A percentile compares a stretch with the other conserved stretches of the same genome.
Conservation (phyloP, 2,888 invertebrate genomes). For the Gerris lacustris region DNA sequence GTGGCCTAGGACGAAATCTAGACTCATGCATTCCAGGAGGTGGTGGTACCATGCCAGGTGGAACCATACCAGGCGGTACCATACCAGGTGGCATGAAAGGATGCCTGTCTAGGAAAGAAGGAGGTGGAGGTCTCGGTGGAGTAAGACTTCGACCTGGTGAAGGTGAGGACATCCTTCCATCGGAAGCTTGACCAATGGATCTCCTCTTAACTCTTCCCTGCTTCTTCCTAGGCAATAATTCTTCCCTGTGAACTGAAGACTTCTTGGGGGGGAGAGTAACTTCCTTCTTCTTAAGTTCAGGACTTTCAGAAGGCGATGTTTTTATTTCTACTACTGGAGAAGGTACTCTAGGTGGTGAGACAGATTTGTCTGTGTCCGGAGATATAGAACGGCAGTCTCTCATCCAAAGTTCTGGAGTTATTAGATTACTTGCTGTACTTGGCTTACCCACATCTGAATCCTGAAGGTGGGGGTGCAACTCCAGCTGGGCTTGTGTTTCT, state of each 20-base stretch:
- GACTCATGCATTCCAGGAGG: slow-evolving; percentile 27
- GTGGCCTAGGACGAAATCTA: background rate
- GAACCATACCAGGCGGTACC: slow-evolving; percentile 18
- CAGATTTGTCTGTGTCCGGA: slow-evolving; percentile 30
- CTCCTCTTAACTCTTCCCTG: slow-evolving; percentile 5
- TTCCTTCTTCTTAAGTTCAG: slow-evolving; percentile 1
- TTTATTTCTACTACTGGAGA: slow-evolving; percentile 23
- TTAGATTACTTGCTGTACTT: slow-evolving; percentile 38
- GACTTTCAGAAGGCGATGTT: slow-evolving; percentile 6
- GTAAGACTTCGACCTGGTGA: slow-evolving; percentile 17
- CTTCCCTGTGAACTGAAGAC: slow-evolving; percentile 11
- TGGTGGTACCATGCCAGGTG: slow-evolving; percentile 21
- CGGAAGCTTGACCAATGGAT: slow-evolving; percentile 9
- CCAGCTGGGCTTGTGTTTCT: slow-evolving; percentile 82
- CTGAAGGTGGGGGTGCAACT: slow-evolving; percentile 60
- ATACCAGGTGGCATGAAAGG: slow-evolving; percentile 14
- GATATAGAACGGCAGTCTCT: slow-evolving; percentile 50
- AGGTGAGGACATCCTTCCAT: slow-evolving; percentile 17
- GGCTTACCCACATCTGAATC: slow-evolving; percentile 26
- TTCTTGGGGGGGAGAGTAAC: slow-evolving; percentile 6
- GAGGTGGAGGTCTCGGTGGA: slow-evolving; percentile 22
- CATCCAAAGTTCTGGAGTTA: slow-evolving; percentile 85
- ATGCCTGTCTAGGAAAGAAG: slow-evolving; percentile 22
- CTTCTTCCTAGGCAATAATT: slow-evolving; percentile 5
- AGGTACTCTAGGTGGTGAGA: slow-evolving; percentile 27